phyloP scores from a whole-genome alignment of 2,797 vertebrate species.

The Triplophysa bombifrons region DNA sequence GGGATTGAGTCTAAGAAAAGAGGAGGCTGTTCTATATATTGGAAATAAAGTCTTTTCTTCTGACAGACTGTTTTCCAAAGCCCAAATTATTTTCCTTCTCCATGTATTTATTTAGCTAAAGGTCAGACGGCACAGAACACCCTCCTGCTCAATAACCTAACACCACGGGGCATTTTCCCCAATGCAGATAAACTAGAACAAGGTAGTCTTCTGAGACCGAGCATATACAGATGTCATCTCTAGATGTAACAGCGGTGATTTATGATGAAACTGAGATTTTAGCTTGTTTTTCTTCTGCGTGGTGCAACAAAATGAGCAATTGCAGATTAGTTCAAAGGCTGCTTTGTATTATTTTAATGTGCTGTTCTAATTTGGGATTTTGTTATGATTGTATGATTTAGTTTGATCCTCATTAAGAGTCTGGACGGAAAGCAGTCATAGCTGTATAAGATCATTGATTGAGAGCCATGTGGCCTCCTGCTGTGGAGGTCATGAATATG shows the following conservation, averaged over 20 bases:
- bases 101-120: conserved; percentile 51
- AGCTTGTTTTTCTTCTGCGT: neutral
- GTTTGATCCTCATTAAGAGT: conserved; percentile 35
- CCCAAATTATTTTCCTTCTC: conserved; percentile 34
- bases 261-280: neutral
- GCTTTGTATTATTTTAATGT: conserved; percentile 66
- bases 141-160: conserved; percentile 35
- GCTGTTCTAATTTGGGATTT: conserved; percentile 57
- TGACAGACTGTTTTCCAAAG: conserved; percentile 29
- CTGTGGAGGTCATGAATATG: conserved; percentile 39
- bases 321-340: conserved; percentile 64
- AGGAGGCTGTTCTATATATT: conserved; percentile 42
- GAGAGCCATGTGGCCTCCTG: conserved; percentile 62
- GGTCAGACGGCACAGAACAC: conserved; percentile 38
- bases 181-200: conserved; percentile 17
- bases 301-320: neutral
- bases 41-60: conserved; percentile 50
- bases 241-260: conserved; percentile 8
- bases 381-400: conserved; percentile 22
- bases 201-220: conserved; percentile 25
- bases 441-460: conserved; percentile 17
- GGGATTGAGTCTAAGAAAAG: conserved; percentile 26
- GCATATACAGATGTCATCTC: conserved; percentile 8
- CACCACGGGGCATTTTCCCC: conserved; percentile 33
- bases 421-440: conserved; percentile 9